Evolutionary conservation across 2,888 invertebrate species (phyloP), one percentile per base, ranked within the genome.

Genomic region (Andrena dorsata): DNA sequence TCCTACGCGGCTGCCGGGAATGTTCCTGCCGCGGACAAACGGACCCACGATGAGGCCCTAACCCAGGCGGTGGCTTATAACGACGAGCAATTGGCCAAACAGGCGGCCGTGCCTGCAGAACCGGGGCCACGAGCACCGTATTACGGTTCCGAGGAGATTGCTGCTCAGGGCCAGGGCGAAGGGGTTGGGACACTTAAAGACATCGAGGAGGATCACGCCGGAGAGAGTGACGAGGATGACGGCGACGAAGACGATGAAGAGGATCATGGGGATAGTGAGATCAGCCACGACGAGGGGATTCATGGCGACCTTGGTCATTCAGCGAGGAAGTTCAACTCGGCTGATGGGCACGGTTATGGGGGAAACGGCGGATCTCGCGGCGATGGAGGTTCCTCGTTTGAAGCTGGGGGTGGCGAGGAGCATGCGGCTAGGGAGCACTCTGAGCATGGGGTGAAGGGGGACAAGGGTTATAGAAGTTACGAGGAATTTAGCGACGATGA

Each of bases 401-500:
- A 79, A 58, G 64, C 47, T 72, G 95, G 94, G 2, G 95, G 92
- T 10, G 96, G 96, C 7, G 94, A 94, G 51, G 93, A 95, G 68
- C 95, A 95, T 88, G 94, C 92, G 1, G 94, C 94, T 61, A 93
- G 94, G 71, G 94, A 95, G 82, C 94, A 95, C 78, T 93, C 95
- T 0, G 94, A 94, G 71, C 94, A 95, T 32, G 96, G 96, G 0
- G 95, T 95, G 78, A 95, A 95, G 75, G 95, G 95, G 30, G 94
- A 94, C 78, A 95, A 95, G 83, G 96, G 95, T 8, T 96, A 95
- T 92, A 94, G 94, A 69, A 95, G 94, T 0, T 93, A 95, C 81
- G 94, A 95, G 13, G 94, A 94, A 41, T 95, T 94, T 86, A 95
- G 95, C 72, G 95, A 96, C 87, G 96, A 95, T 0, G 94, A 94